Percentiles rank a stretch among this genome's conserved stretches.
phyloP scores from a whole-genome alignment of 2,113 vertebrate genomes.

The Cyanoliseus patagonus region DNA sequence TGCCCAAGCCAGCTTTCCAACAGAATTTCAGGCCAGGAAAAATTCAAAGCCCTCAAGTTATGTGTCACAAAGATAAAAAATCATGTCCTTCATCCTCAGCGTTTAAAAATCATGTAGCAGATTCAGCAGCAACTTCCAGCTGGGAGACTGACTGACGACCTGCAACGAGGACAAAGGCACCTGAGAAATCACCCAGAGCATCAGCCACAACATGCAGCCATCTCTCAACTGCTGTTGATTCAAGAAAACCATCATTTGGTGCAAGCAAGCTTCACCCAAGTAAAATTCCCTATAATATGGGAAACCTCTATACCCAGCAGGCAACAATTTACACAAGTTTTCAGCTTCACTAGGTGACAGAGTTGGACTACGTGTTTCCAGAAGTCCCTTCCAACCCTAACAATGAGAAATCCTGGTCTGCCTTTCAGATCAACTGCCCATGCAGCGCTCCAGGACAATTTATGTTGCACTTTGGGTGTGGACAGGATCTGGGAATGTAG shows the following conservation, averaged over 20 bases:
- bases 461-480: background rate
- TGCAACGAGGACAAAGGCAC: background rate
- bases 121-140: background rate
- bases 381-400: background rate
- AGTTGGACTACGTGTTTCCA: background rate
- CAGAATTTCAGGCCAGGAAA: background rate
- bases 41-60: background rate
- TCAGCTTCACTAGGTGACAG: background rate
- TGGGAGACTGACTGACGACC: background rate
- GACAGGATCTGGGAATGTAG: background rate
- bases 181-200: conserved; percentile 7
- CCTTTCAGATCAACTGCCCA: background rate
- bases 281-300: background rate
- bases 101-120: accelerated
- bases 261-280: background rate
- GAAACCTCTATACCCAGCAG: background rate
- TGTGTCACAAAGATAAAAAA: background rate
- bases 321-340: background rate
- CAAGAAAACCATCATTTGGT: background rate
- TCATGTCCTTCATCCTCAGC: background rate
- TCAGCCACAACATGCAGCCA: background rate
- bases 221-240: background rate
- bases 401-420: background rate
- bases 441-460: background rate
- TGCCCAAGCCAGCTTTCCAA: background rate